A percentile compares a stretch with the other conserved stretches of the same genome.
These are phyloP conservation scores for Thryonomys swinderianus DNA, from an alignment of 2,113 vertebrate genomes.

Conservation along the genomic window DNA sequence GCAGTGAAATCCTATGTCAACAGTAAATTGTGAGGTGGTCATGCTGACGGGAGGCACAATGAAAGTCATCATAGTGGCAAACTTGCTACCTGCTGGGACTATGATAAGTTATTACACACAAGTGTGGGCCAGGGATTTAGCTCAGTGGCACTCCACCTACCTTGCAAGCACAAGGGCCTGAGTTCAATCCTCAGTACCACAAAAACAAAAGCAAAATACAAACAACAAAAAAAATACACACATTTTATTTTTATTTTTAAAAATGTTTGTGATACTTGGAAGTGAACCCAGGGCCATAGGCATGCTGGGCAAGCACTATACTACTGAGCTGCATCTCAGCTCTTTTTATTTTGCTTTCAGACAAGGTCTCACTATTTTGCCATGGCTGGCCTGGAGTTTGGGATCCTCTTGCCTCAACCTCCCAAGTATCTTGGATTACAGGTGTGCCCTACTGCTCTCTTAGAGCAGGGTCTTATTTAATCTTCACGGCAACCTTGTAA, in stretches of 20 bases:
- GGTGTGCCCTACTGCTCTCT: background rate
- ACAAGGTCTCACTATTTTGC: background rate
- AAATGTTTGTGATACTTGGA: background rate
- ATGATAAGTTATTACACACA: background rate
- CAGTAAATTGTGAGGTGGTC: conserved; percentile 19
- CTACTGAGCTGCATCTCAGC: background rate
- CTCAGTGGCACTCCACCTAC: too few species aligned
- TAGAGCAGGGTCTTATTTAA: background rate
- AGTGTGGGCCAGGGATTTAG: too few species aligned
- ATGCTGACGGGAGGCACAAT: background rate
- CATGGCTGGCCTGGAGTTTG: background rate
- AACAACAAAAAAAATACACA: too few species aligned
- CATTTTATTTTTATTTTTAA: background rate
- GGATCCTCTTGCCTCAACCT: background rate
- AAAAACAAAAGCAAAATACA: too few species aligned
- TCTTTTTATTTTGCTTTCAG: background rate
- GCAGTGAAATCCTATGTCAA: conserved; percentile 55
- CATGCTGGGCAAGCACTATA: background rate
- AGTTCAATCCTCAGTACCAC: too few species aligned
- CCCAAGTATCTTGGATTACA: background rate
- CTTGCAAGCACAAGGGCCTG: too few species aligned
- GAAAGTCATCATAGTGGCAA: background rate
- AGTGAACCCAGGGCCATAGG: background rate
- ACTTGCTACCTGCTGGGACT: background rate
- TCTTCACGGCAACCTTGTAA: background rate